Conservation (phyloP, 2,797 vertebrate species). For the Gambelia wislizenii region DNA sequence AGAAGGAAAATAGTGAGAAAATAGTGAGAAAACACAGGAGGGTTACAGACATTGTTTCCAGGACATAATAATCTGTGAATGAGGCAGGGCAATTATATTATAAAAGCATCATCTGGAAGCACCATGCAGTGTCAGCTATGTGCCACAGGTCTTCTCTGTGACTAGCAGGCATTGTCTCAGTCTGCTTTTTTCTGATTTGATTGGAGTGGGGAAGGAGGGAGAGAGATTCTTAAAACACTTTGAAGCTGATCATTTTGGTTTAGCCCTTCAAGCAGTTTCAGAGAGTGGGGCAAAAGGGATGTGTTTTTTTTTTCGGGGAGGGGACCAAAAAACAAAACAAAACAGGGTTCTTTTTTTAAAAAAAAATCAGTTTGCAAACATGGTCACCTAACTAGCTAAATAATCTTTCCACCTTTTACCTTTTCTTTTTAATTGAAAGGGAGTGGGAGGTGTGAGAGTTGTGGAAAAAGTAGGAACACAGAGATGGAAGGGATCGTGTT, state of each 20-base stretch:
- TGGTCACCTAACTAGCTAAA: background rate
- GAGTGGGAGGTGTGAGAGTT: slow-evolving; percentile 6
- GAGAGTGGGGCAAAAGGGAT: background rate
- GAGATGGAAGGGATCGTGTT: background rate
- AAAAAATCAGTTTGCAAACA: slow-evolving; percentile 3
- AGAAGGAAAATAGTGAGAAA: background rate
- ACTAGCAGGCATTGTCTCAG: background rate
- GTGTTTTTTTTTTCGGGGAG: background rate
- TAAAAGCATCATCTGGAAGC: background rate
- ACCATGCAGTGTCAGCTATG: background rate
- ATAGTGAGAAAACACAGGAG: background rate
- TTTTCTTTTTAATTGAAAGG: background rate
- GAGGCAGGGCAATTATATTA: background rate
- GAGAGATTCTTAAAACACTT: background rate
- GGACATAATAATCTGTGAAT: background rate
- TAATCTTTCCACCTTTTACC: background rate
- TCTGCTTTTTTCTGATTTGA: background rate
- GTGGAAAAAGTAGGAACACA: background rate
- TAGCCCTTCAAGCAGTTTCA: background rate
- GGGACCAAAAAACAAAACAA: background rate
- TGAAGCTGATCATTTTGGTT: background rate
- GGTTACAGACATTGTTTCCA: background rate
- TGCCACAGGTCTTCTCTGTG: background rate
- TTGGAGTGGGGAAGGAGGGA: too few relatives aligned
- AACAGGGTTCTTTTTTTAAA: background rate